phyloP scores from a whole-genome alignment of 2,888 invertebrate species.

The Phymatocera aterrima region DNA sequence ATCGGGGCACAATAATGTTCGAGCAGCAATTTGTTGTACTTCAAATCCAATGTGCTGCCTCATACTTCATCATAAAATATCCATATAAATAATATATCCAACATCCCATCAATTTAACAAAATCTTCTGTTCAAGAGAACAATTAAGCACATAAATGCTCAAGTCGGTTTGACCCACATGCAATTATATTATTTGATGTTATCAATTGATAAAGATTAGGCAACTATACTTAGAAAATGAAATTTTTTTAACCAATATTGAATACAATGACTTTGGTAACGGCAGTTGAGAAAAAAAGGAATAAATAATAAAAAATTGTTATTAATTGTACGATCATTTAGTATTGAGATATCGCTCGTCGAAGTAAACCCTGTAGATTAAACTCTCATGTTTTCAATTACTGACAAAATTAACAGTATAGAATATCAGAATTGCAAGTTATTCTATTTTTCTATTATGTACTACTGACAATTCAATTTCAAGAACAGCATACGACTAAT shows the following conservation, averaged over 20 bases:
- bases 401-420: conserved; percentile 9
- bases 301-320: not conserved
- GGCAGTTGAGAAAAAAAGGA: not conserved
- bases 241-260: conserved; percentile 12
- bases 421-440: not conserved
- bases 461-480: conserved; percentile 24
- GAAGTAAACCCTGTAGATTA: not conserved
- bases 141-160: not conserved
- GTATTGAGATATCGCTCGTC: not conserved
- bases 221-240: conserved; percentile 2
- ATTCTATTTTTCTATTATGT: not conserved
- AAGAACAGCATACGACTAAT: not conserved
- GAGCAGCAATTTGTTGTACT: not conserved
- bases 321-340: not conserved
- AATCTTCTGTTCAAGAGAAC: not conserved
- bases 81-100: not conserved
- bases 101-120: conserved; percentile 5
- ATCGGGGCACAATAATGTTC: not conserved
- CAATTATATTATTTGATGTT: not conserved
- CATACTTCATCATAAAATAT: not conserved
- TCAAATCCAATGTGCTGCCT: not conserved
- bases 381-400: not conserved
- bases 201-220: not conserved
- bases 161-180: not conserved
- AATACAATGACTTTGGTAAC: not conserved